A percentile compares a stretch with the other conserved stretches of the same genome.
These are phyloP conservation scores for Burhinus bistriatus DNA, from an alignment of 2,113 vertebrate species.

Conservation along the genomic window DNA sequence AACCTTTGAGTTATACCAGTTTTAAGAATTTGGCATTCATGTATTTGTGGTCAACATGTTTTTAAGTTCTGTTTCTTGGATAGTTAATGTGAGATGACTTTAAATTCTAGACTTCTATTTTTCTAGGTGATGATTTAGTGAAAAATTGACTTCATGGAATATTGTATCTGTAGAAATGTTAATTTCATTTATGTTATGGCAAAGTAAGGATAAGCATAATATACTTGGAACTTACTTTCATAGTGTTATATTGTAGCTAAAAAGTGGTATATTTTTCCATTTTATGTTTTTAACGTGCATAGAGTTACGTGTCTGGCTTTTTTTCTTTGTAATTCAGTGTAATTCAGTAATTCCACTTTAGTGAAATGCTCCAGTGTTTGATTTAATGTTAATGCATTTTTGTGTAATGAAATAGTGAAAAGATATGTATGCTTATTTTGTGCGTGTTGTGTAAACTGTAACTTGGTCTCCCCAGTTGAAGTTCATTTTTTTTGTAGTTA, in stretches of 20 bases:
- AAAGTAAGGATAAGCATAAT: neutral
- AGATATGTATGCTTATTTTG: constrained; percentile 1
- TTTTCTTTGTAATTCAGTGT: neutral
- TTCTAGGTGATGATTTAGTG: neutral
- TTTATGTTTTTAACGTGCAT: neutral
- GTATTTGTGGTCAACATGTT: neutral
- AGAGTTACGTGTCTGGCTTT: neutral
- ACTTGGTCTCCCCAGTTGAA: neutral
- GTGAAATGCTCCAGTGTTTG: neutral
- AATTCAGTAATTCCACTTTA: neutral
- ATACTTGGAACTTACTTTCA: neutral
- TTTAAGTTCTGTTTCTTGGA: neutral
- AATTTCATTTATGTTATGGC: neutral
- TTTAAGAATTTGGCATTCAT: neutral
- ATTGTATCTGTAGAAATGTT: neutral
- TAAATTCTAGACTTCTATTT: neutral
- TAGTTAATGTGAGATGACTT: neutral
- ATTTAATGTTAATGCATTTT: neutral
- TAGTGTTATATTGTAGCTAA: neutral
- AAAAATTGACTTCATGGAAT: neutral
- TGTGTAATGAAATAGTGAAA: neutral
- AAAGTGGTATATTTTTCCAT: neutral
- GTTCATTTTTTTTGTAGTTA: constrained; percentile 49
- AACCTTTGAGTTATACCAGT: neutral
- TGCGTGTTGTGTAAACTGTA: neutral